Percentiles rank a stretch among this genome's conserved stretches.
phyloP scores from a whole-genome alignment of 2,113 vertebrate genomes.

The Scolopax mira region DNA sequence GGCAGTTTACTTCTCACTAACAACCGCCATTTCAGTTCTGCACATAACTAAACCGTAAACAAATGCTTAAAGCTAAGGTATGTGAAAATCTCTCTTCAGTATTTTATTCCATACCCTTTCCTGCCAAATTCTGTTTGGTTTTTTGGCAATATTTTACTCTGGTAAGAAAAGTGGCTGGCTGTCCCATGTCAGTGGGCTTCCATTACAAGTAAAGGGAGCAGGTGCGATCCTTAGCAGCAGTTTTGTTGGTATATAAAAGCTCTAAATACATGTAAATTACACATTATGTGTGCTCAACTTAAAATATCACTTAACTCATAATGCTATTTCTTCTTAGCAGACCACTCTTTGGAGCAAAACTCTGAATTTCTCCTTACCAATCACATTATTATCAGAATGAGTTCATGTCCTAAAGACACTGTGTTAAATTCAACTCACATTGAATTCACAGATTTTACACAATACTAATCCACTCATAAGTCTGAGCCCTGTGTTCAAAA shows the following conservation, averaged over 20 bases:
- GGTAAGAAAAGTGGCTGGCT: neutral
- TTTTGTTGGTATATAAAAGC: neutral
- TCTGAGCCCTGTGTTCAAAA: constrained; percentile 14
- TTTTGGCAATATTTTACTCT: neutral
- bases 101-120: neutral
- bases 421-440: neutral
- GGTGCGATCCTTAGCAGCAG: rapidly evolving
- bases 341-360: constrained; percentile 26
- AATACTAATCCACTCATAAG: neutral
- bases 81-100: neutral
- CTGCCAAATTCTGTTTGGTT: neutral
- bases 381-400: constrained; percentile 53
- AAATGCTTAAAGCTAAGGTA: neutral
- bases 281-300: neutral
- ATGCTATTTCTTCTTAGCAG: neutral
- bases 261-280: neutral
- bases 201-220: neutral
- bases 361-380: constrained; percentile 49
- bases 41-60: neutral
- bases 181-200: rapidly evolving
- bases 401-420: constrained; percentile 53
- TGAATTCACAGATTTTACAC: constrained; percentile 48
- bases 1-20: neutral
- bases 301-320: neutral
- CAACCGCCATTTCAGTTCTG: neutral